phyloP scores from a whole-genome alignment of 2,888 invertebrate species.

The Gisinianus flammeolus region DNA sequence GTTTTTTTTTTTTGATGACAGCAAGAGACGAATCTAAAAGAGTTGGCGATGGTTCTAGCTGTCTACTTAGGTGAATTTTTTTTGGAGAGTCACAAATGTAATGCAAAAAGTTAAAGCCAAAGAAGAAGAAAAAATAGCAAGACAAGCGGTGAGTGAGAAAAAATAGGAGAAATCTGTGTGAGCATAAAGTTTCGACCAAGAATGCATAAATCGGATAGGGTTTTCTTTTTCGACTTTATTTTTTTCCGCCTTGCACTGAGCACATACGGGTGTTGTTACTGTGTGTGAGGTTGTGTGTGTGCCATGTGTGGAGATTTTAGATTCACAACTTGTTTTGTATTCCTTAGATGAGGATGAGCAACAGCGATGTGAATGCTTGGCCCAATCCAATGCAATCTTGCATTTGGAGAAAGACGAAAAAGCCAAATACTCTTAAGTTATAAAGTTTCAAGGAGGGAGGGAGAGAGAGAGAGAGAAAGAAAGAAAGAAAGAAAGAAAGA shows the following conservation, averaged over 20 bases:
- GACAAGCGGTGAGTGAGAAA: conserved; percentile 5
- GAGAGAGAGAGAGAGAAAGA: neutral
- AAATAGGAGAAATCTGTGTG: conserved; percentile 3
- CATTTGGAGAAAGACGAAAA: neutral
- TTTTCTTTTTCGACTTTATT: conserved; percentile 15
- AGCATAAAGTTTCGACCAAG: conserved; percentile 12
- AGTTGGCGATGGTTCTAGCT: neutral
- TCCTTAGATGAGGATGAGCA: conserved; percentile 42
- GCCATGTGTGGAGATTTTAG: conserved; percentile 39
- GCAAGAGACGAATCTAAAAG: neutral
- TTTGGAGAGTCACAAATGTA: conserved; percentile 18
- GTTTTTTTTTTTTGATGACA: conserved; percentile 20
- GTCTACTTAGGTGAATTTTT: conserved; percentile 9
- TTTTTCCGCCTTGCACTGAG: neutral
- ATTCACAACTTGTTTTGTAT: conserved; percentile 50
- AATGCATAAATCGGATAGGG: conserved; percentile 17
- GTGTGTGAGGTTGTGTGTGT: neutral
- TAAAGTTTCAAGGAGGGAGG: neutral
- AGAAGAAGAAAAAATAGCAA: neutral
- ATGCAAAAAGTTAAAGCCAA: neutral
- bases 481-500: neutral
- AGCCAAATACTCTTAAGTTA: conserved; percentile 14
- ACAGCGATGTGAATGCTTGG: conserved; percentile 8
- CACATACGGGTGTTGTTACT: neutral
- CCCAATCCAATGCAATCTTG: neutral